A percentile compares a stretch with the other conserved stretches of the same genome.
Evolutionary conservation across 2,888 invertebrate species (phyloP).

Genomic region (Gymnoscelis rufifasciata): DNA sequence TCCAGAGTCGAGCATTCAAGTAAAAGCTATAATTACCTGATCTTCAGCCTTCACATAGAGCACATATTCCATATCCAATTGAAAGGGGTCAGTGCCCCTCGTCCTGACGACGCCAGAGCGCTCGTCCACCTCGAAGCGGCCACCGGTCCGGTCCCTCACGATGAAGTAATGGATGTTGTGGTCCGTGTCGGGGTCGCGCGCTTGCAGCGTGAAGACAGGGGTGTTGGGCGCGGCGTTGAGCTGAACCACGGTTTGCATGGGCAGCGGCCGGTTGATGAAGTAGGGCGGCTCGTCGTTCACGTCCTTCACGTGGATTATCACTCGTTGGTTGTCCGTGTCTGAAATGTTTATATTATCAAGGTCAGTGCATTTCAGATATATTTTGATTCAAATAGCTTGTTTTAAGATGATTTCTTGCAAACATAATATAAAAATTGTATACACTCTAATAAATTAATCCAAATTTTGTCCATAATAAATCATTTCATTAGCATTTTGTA

Average conservation of each 20-base stretch:
- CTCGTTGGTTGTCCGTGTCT: slow-evolving; percentile 97
- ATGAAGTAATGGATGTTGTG: slow-evolving; percentile 98
- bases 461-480: no score
- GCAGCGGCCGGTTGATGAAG: slow-evolving; percentile 97
- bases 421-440: no score
- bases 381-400: no score
- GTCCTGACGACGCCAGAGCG: slow-evolving; percentile 95
- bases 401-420: no score
- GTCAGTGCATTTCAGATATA: no score
- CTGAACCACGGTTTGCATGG: slow-evolving; percentile 98
- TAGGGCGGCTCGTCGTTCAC: slow-evolving; percentile 98
- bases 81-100: slow-evolving; percentile 93
- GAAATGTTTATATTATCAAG: no score
- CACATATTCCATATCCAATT: slow-evolving; percentile 97
- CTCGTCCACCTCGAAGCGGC: slow-evolving; percentile 91
- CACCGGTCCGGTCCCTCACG: slow-evolving; percentile 91
- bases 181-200: slow-evolving; percentile 97
- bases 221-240: slow-evolving; percentile 97
- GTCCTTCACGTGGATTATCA: slow-evolving; percentile 96
- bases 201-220: slow-evolving; percentile 97
- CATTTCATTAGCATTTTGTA: no score
- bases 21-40: slow-evolving; percentile 82
- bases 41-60: slow-evolving; percentile 97
- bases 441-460: no score
- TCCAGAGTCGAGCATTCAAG: no score